Percentiles rank a stretch among this genome's conserved stretches.
phyloP scores from a whole-genome alignment of 2,888 invertebrate genomes.

The Trichogramma evanescens region DNA sequence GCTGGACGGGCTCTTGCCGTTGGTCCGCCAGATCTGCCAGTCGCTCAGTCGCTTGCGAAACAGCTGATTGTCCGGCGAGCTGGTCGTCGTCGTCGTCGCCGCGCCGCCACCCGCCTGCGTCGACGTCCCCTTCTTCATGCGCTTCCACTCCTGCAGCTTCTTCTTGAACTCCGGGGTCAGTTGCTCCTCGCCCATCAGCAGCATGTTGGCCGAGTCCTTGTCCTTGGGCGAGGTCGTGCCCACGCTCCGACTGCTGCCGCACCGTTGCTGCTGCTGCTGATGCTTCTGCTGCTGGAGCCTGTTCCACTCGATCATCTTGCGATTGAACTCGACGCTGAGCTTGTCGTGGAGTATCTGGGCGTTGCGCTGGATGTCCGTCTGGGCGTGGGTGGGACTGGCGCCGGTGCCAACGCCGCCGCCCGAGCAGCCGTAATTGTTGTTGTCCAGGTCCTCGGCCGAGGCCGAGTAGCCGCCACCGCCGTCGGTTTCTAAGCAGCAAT shows the following conservation, averaged over 20 bases:
- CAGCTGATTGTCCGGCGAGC: slow-evolving; percentile 28
- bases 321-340: slow-evolving; percentile 68
- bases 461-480: slow-evolving; percentile 31
- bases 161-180: slow-evolving; percentile 73
- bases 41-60: slow-evolving; percentile 52
- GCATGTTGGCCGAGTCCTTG: slow-evolving; percentile 30
- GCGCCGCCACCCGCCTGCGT: background rate
- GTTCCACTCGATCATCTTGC: slow-evolving; percentile 63
- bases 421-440: slow-evolving; percentile 7
- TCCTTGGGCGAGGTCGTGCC: slow-evolving; percentile 20
- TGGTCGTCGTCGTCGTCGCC: slow-evolving; percentile 19
- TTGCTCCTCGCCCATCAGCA: slow-evolving; percentile 57
- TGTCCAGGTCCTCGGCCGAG: slow-evolving; percentile 34
- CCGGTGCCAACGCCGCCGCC: slow-evolving; percentile 12
- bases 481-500: slow-evolving; percentile 19
- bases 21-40: slow-evolving; percentile 55
- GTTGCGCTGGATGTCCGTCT: slow-evolving; percentile 65
- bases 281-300: slow-evolving; percentile 25
- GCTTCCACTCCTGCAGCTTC: slow-evolving; percentile 82
- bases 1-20: slow-evolving; percentile 25
- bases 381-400: slow-evolving; percentile 33
- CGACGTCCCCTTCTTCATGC: slow-evolving; percentile 52
- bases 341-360: slow-evolving; percentile 67
- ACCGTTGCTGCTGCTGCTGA: slow-evolving; percentile 17
- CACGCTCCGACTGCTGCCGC: background rate